Evolutionary conservation across 30 jellyfish, hydroid and myxozoan species (phyloP), one percentile per base, ranked within the genome.

Genomic region (Rhopilema esculentum): DNA sequence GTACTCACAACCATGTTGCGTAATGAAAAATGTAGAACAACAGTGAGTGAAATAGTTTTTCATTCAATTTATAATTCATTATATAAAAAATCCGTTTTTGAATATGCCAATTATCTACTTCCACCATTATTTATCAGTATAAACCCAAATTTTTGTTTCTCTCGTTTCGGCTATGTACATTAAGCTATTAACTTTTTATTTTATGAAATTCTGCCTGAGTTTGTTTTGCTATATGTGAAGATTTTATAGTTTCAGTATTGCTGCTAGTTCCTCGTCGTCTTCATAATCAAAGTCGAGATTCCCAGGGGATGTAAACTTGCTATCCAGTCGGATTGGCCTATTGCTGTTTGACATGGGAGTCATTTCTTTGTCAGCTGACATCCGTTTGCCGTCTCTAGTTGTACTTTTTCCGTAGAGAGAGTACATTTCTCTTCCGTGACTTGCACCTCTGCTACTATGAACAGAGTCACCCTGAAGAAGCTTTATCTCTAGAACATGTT

Each of bases 401-500:
- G 9, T 40, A 12, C 57, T 12, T 40, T 12, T 40, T 40, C 9
- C 6, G 12, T 40, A 40, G 57, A 6, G 57, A 12, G 57, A 40
- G 57, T 40, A 40, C 57, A 40, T 40, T 12, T 40, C 57, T 40
- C 57, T 40, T 2, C 57, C 12, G 12, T 40, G 57, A 40, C 12
- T 40, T 40, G 9, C 57, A 6, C 12, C 57, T 40, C 57, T 40
- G 57, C 9, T 12, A 40, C 57, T 40, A 40, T 40, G 57, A 40
- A 40, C 9, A 40, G 57, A 40, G 57, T 30, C 86, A 15, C 26
- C 33, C 61, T 76, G 86, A 27, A 76, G 30, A 4, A 76, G 50
- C 48, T 20, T 76, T 15, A 76, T 0, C 40, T 76, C 86, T 51
- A 76, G 57, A 16, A 20, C 30, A 20, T 76, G 86, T 25, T 76